Percentiles rank a stretch among this genome's conserved stretches.
phyloP scores from a whole-genome alignment of 2,797 vertebrate genomes.

The Cyprinella venusta region DNA sequence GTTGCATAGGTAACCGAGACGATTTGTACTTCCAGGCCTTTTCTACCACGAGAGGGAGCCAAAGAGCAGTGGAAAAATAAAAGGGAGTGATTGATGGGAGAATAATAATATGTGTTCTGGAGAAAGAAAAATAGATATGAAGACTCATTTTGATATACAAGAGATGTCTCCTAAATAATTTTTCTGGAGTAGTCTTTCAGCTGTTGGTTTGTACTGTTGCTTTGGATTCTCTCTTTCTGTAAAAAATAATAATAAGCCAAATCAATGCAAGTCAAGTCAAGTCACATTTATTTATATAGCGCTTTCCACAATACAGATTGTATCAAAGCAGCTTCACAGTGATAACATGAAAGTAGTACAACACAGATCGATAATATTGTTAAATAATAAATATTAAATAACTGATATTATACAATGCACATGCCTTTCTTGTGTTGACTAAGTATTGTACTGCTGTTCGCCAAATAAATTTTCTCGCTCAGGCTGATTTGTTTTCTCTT shows the following conservation, averaged over 20 bases:
- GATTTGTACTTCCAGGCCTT: not conserved
- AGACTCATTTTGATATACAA: not conserved
- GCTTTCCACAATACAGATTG: too few species aligned
- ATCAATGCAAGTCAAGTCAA: too few species aligned
- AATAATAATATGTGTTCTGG: slow-evolving; percentile 55
- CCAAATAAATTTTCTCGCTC: slow-evolving; percentile 68
- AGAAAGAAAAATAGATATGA: not conserved
- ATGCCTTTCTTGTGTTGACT: slow-evolving; percentile 63
- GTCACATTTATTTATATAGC: too few species aligned
- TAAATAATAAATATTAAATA: too few species aligned
- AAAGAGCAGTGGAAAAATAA: slow-evolving; percentile 63
- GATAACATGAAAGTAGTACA: too few species aligned
- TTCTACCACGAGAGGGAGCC: slow-evolving; percentile 62
- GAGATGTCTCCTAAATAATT: not conserved
- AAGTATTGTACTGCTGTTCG: slow-evolving; percentile 64
- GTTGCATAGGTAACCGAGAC: too few species aligned
- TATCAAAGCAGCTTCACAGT: too few species aligned
- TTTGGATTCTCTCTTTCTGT: slow-evolving; percentile 42
- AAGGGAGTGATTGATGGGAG: slow-evolving; percentile 65
- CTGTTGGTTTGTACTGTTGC: slow-evolving; percentile 35
- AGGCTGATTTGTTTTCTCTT: slow-evolving; percentile 61
- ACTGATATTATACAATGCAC: too few species aligned
- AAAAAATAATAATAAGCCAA: slow-evolving; percentile 51
- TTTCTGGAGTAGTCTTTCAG: not conserved
- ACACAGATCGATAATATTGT: too few species aligned